Evolutionary conservation across 2,888 invertebrate species (phyloP).

Genomic region (Noctua fimbriata): DNA sequence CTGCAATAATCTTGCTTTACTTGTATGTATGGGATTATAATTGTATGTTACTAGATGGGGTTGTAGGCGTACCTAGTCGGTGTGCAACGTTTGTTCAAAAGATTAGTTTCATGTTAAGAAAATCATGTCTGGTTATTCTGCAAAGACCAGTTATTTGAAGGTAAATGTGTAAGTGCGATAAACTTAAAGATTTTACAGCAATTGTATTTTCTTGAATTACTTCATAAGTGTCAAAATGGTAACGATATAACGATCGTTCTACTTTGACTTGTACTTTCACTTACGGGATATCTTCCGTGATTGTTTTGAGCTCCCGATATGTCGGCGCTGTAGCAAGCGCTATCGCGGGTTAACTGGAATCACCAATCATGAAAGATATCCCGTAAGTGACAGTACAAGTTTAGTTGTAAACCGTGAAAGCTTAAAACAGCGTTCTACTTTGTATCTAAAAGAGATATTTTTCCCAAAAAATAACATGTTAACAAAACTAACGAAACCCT

Average conservation of each 20-base stretch:
- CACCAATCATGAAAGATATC: too few species aligned
- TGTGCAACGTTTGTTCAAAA: neutral
- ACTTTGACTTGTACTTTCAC: too few species aligned
- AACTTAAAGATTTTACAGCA: neutral
- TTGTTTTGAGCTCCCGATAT: too few species aligned
- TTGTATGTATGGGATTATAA: conserved; percentile 61
- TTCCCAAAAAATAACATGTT: too few species aligned
- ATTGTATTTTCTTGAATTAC: neutral
- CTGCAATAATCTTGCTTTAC: conserved; percentile 78
- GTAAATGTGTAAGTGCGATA: neutral
- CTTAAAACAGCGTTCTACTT: too few species aligned
- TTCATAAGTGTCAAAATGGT: neutral
- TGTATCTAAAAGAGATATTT: too few species aligned
- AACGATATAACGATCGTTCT: neutral
- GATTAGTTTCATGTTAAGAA: neutral
- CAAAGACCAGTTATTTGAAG: neutral
- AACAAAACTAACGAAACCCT: too few species aligned
- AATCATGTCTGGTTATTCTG: neutral
- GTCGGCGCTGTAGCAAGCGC: too few species aligned
- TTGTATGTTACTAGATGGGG: conserved; percentile 66
- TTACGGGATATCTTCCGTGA: too few species aligned
- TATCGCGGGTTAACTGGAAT: too few species aligned
- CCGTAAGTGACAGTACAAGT: too few species aligned
- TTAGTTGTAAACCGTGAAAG: too few species aligned
- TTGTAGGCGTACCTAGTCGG: neutral